A percentile compares a stretch with the other conserved stretches of the same genome.
Evolutionary conservation across 2,113 vertebrate species (phyloP).

Genomic region (Phodopus roborovskii): DNA sequence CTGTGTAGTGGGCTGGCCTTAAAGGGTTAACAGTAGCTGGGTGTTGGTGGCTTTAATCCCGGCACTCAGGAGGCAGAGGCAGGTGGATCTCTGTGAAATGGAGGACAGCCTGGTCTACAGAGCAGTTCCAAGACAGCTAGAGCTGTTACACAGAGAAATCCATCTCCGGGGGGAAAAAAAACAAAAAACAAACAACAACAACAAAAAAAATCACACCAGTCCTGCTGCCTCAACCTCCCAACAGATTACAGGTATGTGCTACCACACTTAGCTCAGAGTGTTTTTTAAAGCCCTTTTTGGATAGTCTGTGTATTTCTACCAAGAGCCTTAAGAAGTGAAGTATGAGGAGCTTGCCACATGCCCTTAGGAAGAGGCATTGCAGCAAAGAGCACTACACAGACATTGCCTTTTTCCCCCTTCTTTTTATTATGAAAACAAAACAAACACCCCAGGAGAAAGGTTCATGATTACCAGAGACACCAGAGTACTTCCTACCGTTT

Average conservation of each 20-base stretch:
- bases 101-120: background rate
- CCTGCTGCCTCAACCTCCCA: background rate
- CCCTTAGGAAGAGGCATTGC: fast-evolving
- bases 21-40: background rate
- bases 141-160: background rate
- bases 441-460: slow-evolving; percentile 91
- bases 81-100: background rate
- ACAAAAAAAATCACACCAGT: background rate
- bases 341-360: fast-evolving
- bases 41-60: background rate
- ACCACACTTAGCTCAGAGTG: background rate
- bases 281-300: background rate
- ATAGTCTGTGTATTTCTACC: background rate
- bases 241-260: background rate
- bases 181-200: background rate
- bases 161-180: background rate
- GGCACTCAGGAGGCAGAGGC: background rate
- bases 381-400: slow-evolving; percentile 60
- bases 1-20: background rate
- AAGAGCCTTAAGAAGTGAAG: background rate
- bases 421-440: slow-evolving; percentile 98
- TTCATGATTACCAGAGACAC: slow-evolving; percentile 94
- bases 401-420: slow-evolving; percentile 78
- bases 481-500: slow-evolving; percentile 88
- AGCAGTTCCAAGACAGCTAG: background rate